Conservation (phyloP, 2,113 vertebrate genomes). For the Callorhinus ursinus region DNA sequence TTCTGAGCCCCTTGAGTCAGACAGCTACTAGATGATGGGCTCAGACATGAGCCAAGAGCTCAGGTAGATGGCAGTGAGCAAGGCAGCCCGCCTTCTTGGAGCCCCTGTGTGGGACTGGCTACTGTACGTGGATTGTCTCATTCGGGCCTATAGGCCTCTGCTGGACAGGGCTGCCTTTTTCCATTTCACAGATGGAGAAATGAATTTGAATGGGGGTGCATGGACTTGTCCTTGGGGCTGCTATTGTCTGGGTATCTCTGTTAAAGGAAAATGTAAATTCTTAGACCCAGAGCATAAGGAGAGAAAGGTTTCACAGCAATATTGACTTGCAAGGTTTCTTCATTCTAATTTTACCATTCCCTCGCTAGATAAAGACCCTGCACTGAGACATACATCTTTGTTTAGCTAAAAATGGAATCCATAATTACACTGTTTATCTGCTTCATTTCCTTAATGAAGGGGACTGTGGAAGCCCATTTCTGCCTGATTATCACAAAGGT, state of each 20-base stretch:
- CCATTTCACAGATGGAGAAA: background rate
- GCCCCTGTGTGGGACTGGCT: background rate
- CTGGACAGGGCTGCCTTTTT: background rate
- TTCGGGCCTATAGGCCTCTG: background rate
- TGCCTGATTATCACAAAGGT: conserved; percentile 62
- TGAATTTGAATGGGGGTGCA: background rate
- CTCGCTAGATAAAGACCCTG: conserved; percentile 44
- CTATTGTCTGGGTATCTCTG: background rate
- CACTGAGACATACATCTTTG: conserved; percentile 62
- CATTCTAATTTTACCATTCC: conserved; percentile 51
- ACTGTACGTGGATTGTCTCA: background rate
- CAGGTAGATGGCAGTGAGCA: accelerated
- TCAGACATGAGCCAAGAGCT: background rate
- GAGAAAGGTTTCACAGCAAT: background rate
- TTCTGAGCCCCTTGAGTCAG: background rate
- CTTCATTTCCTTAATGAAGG: conserved; percentile 79
- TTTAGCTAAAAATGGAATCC: conserved; percentile 75
- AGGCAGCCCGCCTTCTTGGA: background rate
- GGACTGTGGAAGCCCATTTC: conserved; percentile 55
- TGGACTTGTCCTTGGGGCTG: background rate
- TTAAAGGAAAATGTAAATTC: background rate
- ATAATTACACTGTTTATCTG: conserved; percentile 77
- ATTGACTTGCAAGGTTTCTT: conserved; percentile 53
- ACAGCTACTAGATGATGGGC: background rate
- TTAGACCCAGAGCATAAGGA: background rate